Evolutionary conservation across 2,113 vertebrate genomes (phyloP).

Genomic region (Gobiocypris rarus): DNA sequence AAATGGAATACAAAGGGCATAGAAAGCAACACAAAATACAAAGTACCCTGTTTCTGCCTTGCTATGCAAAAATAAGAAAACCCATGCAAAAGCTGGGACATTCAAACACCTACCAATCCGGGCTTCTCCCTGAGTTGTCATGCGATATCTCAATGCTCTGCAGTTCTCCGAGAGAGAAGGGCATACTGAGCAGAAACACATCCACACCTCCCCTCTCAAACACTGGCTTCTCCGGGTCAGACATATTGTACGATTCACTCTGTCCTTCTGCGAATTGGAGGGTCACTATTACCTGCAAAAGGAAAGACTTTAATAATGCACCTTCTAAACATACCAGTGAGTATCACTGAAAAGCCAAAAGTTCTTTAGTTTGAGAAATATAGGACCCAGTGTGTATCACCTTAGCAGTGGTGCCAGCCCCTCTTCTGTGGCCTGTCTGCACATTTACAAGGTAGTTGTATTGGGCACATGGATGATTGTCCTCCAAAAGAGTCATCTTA

Average conservation of each 20-base stretch:
- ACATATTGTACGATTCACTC: conserved; percentile 74
- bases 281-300: conserved; percentile 75
- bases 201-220: conserved; percentile 80
- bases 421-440: conserved; percentile 79
- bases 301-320: background rate
- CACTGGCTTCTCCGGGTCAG: conserved; percentile 76
- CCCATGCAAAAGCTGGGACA: conserved; percentile 22
- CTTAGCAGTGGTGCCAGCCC: conserved; percentile 78
- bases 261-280: conserved; percentile 77
- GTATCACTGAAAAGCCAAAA: background rate
- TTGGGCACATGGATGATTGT: conserved; percentile 75
- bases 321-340: background rate
- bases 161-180: conserved; percentile 77
- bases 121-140: conserved; percentile 76
- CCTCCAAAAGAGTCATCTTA: conserved; percentile 80
- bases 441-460: conserved; percentile 80
- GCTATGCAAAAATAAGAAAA: conserved; percentile 37
- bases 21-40: background rate
- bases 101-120: conserved; percentile 76
- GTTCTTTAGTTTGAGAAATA: background rate
- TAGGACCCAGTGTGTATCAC: conserved; percentile 60
- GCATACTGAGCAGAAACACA: conserved; percentile 79
- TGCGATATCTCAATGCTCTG: conserved; percentile 79
- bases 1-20: background rate
- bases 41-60: background rate